Conservation (phyloP, 2,113 vertebrate genomes). For the Gymnorhina tibicen region DNA sequence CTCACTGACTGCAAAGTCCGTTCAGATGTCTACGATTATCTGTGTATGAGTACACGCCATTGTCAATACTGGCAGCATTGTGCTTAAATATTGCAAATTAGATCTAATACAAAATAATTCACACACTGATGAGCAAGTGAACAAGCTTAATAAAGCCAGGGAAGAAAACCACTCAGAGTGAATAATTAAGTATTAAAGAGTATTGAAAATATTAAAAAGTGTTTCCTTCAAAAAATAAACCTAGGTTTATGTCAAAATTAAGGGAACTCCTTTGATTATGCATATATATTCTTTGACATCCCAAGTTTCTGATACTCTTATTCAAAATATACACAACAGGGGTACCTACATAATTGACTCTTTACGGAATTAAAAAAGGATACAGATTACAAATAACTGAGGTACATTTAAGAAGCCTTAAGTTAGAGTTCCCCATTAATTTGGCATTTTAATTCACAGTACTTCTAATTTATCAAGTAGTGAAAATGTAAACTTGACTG, state of each 20-base stretch:
- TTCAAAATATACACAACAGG: neutral
- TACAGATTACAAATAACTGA: neutral
- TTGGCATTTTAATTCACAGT: neutral
- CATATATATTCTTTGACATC: neutral
- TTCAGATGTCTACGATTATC: neutral
- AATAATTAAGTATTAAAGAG: neutral
- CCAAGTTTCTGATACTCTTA: neutral
- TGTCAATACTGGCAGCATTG: neutral
- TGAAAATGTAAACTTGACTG: conserved; percentile 13
- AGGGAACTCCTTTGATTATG: neutral
- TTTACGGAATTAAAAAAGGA: neutral
- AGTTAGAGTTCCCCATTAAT: neutral
- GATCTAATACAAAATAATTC: neutral
- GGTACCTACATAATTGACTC: neutral
- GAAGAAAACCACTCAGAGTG: neutral
- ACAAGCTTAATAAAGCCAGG: neutral
- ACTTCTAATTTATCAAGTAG: conserved; percentile 5
- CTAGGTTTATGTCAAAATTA: neutral
- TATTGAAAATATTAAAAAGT: neutral
- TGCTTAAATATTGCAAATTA: neutral
- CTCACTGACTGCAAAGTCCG: neutral
- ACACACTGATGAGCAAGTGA: neutral
- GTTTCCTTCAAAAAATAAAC: neutral
- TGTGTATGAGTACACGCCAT: neutral
- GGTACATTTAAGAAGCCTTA: neutral